Percentiles rank a stretch among this genome's conserved stretches.
Evolutionary conservation across 2,113 vertebrate species (phyloP).

Genomic region (Pelvicachromis taeniatus): DNA sequence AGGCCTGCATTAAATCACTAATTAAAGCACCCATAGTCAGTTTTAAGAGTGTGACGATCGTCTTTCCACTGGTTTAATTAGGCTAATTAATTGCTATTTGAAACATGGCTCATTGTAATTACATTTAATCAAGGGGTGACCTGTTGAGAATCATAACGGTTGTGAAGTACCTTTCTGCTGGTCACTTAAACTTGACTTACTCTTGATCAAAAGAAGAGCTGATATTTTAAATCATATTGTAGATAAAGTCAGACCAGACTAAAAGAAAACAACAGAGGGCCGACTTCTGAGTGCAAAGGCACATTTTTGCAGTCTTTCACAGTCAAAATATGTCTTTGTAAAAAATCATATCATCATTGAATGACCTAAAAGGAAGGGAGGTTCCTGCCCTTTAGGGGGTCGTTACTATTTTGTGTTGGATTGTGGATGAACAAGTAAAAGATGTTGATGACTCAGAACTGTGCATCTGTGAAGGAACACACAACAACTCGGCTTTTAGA

Average conservation of each 20-base stretch:
- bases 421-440: neutral
- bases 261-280: neutral
- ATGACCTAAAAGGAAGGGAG: neutral
- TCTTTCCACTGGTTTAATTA: constrained; percentile 36
- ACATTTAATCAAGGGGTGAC: constrained; percentile 28
- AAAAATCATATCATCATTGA: neutral
- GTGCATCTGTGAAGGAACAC: neutral
- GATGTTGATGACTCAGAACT: too few species aligned
- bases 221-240: neutral
- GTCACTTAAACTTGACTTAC: neutral
- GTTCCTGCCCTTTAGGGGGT: neutral
- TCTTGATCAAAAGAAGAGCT: neutral
- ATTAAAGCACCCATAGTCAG: constrained; percentile 38
- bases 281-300: neutral
- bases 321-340: neutral
- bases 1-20: constrained; percentile 24
- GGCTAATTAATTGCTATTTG: constrained; percentile 35
- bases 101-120: constrained; percentile 11
- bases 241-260: neutral
- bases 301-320: neutral
- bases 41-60: constrained; percentile 20
- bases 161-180: neutral
- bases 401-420: neutral
- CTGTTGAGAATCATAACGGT: neutral
- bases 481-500: neutral